A percentile compares a stretch with the other conserved stretches of the same genome.
phyloP scores from a whole-genome alignment of 2,797 vertebrate species.

The Cossypha caffra region DNA sequence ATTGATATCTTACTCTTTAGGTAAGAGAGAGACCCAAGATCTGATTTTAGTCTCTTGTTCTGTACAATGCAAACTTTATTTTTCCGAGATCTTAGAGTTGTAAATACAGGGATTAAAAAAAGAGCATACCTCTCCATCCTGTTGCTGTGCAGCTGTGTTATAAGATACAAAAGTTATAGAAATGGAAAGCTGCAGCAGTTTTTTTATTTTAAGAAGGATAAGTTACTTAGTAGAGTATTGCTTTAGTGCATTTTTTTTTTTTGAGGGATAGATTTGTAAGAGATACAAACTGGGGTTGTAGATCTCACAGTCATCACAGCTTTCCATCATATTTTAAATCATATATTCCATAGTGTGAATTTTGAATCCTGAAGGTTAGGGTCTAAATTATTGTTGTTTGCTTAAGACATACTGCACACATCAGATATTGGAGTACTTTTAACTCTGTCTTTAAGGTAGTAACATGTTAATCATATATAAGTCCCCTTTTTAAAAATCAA shows the following conservation, averaged over 20 bases:
- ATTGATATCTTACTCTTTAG: fast-evolving
- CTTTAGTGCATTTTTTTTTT: not conserved
- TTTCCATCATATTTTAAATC: not conserved
- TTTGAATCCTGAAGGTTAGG: not conserved
- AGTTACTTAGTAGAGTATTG: not conserved
- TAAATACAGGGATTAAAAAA: not conserved
- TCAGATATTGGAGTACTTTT: not conserved
- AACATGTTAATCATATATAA: not conserved
- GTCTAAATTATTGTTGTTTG: not conserved
- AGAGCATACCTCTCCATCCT: fast-evolving
- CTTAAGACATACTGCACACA: not conserved
- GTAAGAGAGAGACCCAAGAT: not conserved
- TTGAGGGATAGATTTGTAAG: not conserved
- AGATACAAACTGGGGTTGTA: not conserved
- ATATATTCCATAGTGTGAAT: not conserved
- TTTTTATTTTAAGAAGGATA: not conserved
- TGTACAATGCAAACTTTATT: not conserved
- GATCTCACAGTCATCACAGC: not conserved
- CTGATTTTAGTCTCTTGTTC: not conserved
- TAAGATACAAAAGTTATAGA: not conserved
- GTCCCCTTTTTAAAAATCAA: not conserved
- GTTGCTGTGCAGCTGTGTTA: not conserved
- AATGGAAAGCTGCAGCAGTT: not conserved
- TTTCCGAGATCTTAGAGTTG: not conserved
- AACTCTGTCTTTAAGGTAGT: not conserved